Base-by-base conservation (phyloP, 35 echinoderm and acorn worm genomes). In the Heliocidaris erythrogramma region DNA sequence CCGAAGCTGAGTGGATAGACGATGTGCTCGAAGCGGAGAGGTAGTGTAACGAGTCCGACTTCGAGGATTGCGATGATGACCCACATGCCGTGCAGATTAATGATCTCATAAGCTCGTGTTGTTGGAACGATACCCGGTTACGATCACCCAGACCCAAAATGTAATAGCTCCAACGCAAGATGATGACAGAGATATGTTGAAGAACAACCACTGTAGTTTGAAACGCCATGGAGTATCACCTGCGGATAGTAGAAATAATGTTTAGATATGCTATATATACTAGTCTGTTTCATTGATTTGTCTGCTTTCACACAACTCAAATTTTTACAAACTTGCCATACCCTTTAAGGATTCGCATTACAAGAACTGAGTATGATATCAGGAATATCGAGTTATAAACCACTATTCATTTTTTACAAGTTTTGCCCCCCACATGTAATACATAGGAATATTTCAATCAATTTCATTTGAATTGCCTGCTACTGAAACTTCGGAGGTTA, bases 1-100 rank as follows among this genome's bases (percentile, higher is more conserved):
- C 92, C 95, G 86, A 32, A 96, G 12, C 10, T 17, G 21, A 94
- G 48, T 78, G 95, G 92, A 85, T 96, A 96, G 71, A 96, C 52
- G 48, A 96, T 49, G 61, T 96, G 95, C 32, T 89, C 48, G 56
- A 94, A 94, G 18, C 95, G 69, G 10, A 96, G 59, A 0, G 95
- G 95, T 2, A 94, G 59, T 18, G 95, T 47, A 12, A 84, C 88
- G 47, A 94, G 10, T 27, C 85, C 48, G 27, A 96, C 49, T 35
- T 96, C 95, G 4, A 96, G 48, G 6, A 94, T 17, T 24, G 78
- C 85, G 71, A 94, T 49, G 48, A 96, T 94, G 42, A 93, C 27
- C 24, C 49, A 60, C 85, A 96, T 32, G 2, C 92, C 47, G 85
- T 96, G 95, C 7, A 88, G 47, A 50, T 94, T 86, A 32, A 96